Conservation (phyloP, 2,113 vertebrate genomes). For the Nipponia nippon region DNA sequence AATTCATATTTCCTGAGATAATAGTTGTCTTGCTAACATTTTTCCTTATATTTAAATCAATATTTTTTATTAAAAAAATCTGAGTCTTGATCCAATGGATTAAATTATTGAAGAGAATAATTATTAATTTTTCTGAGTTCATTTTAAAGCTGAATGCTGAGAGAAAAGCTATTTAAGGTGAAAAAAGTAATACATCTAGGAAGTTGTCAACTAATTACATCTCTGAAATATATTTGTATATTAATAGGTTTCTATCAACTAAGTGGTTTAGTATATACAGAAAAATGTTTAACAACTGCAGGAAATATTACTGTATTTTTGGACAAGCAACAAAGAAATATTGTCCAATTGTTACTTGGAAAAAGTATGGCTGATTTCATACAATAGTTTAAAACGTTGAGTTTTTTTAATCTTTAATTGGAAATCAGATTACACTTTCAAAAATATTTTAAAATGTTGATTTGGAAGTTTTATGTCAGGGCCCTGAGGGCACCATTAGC, state of each 20-base stretch:
- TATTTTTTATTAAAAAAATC: not conserved
- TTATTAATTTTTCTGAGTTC: not conserved
- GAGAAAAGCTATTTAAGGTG: not conserved
- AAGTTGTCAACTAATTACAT: not conserved
- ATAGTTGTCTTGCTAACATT: not conserved
- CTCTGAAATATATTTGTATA: not conserved
- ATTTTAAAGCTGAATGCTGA: not conserved
- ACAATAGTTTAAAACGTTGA: not conserved
- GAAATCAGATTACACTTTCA: not conserved
- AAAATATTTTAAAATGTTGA: not conserved
- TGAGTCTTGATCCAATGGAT: not conserved
- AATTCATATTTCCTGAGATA: not conserved
- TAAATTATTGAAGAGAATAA: not conserved
- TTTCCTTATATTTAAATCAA: not conserved
- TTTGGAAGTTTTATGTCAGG: not conserved
- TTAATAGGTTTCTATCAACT: not conserved
- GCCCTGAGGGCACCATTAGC: not conserved
- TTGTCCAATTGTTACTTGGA: not conserved
- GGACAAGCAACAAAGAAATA: not conserved
- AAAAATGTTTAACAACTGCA: not conserved
- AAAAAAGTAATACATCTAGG: not conserved
- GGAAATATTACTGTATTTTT: not conserved
- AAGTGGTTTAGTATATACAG: fast-evolving
- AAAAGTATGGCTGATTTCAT: not conserved
- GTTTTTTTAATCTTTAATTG: not conserved